Conservation (phyloP, 2,888 invertebrate species). For the Phoronis australis region DNA sequence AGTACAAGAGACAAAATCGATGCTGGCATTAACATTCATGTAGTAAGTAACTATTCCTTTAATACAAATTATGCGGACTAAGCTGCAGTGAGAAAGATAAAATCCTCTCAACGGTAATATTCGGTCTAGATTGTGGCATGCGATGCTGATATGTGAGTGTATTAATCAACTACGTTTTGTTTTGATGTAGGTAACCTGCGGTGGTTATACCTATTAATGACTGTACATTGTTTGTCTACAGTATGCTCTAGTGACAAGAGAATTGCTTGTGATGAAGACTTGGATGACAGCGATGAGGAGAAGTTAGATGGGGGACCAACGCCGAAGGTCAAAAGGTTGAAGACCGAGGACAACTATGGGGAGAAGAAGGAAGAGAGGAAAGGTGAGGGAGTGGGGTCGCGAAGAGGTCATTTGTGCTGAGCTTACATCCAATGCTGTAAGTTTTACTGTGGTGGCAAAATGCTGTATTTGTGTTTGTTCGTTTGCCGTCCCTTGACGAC, state of each 20-base stretch:
- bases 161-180: neutral
- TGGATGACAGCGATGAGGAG: conserved; percentile 76
- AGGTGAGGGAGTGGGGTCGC: conserved; percentile 13
- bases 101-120: too few relatives aligned
- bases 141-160: neutral
- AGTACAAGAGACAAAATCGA: too few relatives aligned
- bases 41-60: too few relatives aligned
- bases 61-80: too few relatives aligned
- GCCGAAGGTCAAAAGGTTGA: conserved; percentile 37
- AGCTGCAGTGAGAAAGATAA: too few relatives aligned
- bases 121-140: neutral
- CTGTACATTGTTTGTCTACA: conserved; percentile 7
- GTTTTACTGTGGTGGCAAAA: too few relatives aligned
- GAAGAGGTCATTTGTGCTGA: too few relatives aligned
- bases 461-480: too few relatives aligned
- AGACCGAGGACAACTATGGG: conserved; percentile 22
- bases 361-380: conserved; percentile 29
- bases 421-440: too few relatives aligned
- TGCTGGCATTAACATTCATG: too few relatives aligned
- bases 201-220: too few relatives aligned
- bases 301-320: conserved; percentile 58
- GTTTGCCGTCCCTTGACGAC: too few relatives aligned
- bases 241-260: conserved; percentile 72
- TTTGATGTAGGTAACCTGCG: conserved; percentile 3
- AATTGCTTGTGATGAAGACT: conserved; percentile 91